Percentiles rank a stretch among this genome's conserved stretches.
These are phyloP conservation scores for Oscheius sp. DNA, from an alignment of 2,888 invertebrate species.

Conservation along the genomic window DNA sequence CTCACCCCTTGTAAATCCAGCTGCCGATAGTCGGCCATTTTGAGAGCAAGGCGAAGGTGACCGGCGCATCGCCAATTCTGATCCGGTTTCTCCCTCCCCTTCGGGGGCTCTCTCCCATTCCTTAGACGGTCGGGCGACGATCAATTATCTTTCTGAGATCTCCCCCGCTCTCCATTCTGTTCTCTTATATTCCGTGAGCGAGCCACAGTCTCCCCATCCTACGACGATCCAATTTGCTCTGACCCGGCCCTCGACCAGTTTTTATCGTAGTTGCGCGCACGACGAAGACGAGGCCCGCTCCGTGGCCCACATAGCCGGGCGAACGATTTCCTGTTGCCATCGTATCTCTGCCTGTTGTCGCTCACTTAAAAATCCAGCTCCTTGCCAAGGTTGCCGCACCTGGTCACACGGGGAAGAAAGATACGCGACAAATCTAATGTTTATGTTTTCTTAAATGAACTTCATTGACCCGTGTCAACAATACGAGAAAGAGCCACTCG, in stretches of 20 bases:
- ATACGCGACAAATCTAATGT: not conserved
- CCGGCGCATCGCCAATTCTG: slow-evolving; percentile 35
- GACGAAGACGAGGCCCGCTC: too few species aligned
- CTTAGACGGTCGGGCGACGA: slow-evolving; percentile 5
- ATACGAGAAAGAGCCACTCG: too few species aligned
- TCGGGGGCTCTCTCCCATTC: not conserved
- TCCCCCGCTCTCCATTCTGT: not conserved
- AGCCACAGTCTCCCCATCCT: not conserved
- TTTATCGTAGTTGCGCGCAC: slow-evolving; percentile 23
- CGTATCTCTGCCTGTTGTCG: not conserved
- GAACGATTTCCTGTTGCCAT: not conserved
- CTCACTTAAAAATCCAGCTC: too few species aligned
- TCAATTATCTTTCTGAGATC: slow-evolving; percentile 31
- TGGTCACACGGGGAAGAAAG: not conserved
- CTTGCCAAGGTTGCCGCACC: too few species aligned
- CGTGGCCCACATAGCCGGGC: not conserved
- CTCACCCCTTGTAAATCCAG: slow-evolving; percentile 17
- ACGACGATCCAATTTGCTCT: slow-evolving; percentile 29
- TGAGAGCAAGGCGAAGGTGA: slow-evolving; percentile 5
- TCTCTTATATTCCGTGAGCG: not conserved
- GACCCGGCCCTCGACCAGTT: slow-evolving; percentile 29
- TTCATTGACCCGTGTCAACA: too few species aligned
- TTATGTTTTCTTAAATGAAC: too few species aligned
- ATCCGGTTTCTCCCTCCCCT: slow-evolving; percentile 23
- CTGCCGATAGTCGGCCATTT: slow-evolving; percentile 9